Evolutionary conservation across 2,113 vertebrate genomes (phyloP), one percentile per base, ranked within the genome.

Genomic region (Butorides virescens): DNA sequence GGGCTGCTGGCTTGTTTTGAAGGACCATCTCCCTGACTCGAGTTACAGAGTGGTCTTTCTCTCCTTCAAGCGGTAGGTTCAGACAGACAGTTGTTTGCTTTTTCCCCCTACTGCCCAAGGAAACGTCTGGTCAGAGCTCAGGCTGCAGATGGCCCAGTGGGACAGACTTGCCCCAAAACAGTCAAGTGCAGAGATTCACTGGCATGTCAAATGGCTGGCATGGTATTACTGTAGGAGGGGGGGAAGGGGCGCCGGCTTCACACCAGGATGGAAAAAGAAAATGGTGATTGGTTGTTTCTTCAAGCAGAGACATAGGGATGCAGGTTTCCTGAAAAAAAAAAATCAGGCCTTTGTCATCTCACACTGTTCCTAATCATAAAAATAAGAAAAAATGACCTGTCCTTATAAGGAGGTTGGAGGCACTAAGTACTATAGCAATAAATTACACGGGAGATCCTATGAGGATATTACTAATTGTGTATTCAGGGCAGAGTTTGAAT

Each of bases 381-480:
- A 93, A 34, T 50, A 77, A 84, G 73, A 67, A 84, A 93, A 90
- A 94, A 91, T 68, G 1, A 49, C 56, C 47, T 82, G 36, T 61
- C 29, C 36, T 49, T 72, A 77, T 39, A 58, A 80, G 65, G 83
- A 88, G 22, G 36, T 58, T 88, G 55, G 44, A 81, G 21, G 37
- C 47, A 61, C 44, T 68, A 81, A 84, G 47, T 75, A 52, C 34
- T 78, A 42, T 29, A 81, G 73, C 52, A 84, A 89, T 95, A 94
- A 96, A 92, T 92, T 96, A 83, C 34, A 20, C 34, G 58, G 44
- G 34, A 56, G 47, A 65, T 86, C 47, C 72, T 88, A 32, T 78
- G 73, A 72, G 80, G 50, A 81, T 95, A 90, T 93, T 84, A 84
- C 65, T 95, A 91, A 84, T 78, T 68, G 75, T 78, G 44, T 84